phyloP scores from a whole-genome alignment of 2,888 invertebrate genomes.

The Isotomurus palustris region DNA sequence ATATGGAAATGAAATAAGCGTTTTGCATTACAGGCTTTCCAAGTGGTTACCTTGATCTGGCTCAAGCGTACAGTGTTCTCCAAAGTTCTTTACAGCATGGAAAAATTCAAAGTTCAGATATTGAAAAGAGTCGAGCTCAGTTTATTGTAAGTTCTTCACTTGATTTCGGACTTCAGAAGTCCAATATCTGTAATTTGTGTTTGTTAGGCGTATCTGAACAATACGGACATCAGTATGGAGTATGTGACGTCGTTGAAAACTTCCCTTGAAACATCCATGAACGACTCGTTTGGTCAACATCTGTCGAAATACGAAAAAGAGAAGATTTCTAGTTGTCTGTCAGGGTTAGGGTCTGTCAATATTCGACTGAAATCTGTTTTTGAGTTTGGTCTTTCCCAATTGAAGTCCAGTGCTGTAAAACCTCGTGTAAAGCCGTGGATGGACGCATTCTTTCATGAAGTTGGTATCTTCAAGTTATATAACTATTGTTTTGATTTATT shows the following conservation, averaged over 20 bases:
- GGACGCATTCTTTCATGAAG: constrained; percentile 61
- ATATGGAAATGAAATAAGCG: too few species aligned
- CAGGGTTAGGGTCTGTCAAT: constrained; percentile 58
- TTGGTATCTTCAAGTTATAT: constrained; percentile 20
- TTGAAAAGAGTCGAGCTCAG: constrained; percentile 68
- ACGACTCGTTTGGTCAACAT: constrained; percentile 52
- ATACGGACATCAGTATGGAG: constrained; percentile 85
- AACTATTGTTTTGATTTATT: neutral
- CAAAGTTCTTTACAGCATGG: constrained; percentile 75
- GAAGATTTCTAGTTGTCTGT: constrained; percentile 68
- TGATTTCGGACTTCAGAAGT: neutral
- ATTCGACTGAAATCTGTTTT: constrained; percentile 62
- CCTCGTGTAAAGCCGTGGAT: constrained; percentile 78
- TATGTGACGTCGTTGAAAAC: constrained; percentile 80
- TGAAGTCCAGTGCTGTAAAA: constrained; percentile 73
- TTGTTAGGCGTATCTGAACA: constrained; percentile 74
- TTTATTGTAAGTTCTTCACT: constrained; percentile 63
- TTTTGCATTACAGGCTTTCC: constrained; percentile 41
- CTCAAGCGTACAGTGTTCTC: constrained; percentile 77
- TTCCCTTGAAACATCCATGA: constrained; percentile 68
- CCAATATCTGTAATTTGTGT: constrained; percentile 1
- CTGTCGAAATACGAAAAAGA: constrained; percentile 62
- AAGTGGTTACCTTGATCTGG: constrained; percentile 66
- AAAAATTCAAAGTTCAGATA: constrained; percentile 69
- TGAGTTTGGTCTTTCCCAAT: constrained; percentile 74